Percentiles rank a stretch among this genome's conserved stretches.
phyloP scores from a whole-genome alignment of 2,797 vertebrate species.

The Tapirus indicus region DNA sequence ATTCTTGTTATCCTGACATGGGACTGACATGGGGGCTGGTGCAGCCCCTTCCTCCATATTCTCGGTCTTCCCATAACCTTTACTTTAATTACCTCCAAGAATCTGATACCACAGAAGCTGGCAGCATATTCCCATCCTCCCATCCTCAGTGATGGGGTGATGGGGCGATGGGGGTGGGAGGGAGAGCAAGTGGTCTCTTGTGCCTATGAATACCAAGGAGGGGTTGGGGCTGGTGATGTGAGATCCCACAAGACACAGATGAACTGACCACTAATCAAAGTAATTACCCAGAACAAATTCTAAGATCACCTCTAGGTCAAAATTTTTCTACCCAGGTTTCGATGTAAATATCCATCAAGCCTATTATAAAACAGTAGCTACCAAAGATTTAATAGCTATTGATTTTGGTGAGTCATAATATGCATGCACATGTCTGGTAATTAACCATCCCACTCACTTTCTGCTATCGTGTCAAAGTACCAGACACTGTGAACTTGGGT shows the following conservation, averaged over 20 bases:
- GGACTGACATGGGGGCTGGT: not conserved
- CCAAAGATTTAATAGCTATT: not conserved
- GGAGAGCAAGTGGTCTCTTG: not conserved
- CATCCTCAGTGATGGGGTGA: fast-evolving
- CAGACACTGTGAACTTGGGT: not conserved
- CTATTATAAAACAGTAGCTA: not conserved
- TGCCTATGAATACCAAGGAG: not conserved
- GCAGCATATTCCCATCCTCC: not conserved
- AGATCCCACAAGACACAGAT: not conserved
- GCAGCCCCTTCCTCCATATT: not conserved
- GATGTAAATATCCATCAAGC: not conserved
- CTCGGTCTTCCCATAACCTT: not conserved
- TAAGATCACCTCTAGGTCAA: not conserved
- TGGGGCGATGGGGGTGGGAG: fast-evolving
- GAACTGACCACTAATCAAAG: not conserved
- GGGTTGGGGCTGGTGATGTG: not conserved
- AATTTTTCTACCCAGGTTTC: not conserved
- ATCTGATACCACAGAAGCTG: not conserved
- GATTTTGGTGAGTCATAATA: not conserved
- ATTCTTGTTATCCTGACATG: fast-evolving
- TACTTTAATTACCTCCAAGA: not conserved
- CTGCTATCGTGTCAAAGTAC: not conserved
- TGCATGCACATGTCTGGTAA: fast-evolving
- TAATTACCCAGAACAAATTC: not conserved
- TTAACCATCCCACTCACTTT: no score